Conservation (phyloP, 2,797 vertebrate species). For the Lutra lutra region DNA sequence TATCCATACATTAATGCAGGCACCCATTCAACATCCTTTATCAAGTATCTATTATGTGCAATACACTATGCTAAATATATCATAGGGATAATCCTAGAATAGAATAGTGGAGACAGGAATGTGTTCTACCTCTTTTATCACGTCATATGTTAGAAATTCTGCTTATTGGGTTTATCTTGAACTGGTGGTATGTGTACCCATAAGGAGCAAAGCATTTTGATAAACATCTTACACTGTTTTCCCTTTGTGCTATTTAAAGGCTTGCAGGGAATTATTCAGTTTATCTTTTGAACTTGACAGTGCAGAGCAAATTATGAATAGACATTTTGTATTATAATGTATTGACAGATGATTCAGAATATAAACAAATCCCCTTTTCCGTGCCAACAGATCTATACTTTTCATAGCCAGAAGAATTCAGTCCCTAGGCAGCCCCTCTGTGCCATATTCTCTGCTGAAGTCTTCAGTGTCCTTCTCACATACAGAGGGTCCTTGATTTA, state of each 20-base stretch:
- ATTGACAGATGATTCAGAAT: neutral
- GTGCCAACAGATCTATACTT: neutral
- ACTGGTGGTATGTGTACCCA: neutral
- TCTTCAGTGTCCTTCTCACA: neutral
- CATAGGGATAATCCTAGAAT: neutral
- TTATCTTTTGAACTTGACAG: neutral
- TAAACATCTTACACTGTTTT: neutral
- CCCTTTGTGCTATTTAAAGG: neutral
- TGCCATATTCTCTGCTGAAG: neutral
- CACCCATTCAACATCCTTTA: neutral
- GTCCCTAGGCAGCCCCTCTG: constrained; percentile 71
- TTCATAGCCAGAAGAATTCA: neutral
- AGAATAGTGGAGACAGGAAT: neutral
- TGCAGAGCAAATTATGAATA: neutral
- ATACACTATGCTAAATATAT: neutral
- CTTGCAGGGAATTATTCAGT: neutral
- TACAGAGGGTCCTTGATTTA: neutral
- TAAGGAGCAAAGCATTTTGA: neutral
- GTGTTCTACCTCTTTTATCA: neutral
- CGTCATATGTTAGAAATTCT: neutral
- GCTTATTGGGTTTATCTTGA: neutral
- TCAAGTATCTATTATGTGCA: neutral
- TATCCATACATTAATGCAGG: neutral
- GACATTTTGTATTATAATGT: neutral
- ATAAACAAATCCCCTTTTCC: neutral